A percentile compares a stretch with the other conserved stretches of the same genome.
These are phyloP conservation scores for Venustaconcha ellipsiformis DNA, from an alignment of 1,140 invertebrate species.

Conservation along the genomic window DNA sequence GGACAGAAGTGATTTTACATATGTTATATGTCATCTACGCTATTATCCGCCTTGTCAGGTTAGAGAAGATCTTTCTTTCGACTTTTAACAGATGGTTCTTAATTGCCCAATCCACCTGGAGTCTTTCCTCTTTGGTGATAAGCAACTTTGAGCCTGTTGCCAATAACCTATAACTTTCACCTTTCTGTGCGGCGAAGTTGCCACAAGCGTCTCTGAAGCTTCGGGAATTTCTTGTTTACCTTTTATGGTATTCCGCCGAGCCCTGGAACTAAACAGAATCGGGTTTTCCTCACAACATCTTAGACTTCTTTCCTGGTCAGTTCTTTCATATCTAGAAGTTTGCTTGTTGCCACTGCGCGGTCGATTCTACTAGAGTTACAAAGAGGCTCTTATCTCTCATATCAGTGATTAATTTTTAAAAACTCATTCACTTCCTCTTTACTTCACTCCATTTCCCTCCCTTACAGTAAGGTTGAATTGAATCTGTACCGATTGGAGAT, in stretches of 20 bases:
- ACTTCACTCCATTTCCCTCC: slow-evolving; percentile 3
- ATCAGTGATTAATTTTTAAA: background rate
- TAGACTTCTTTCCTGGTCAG: slow-evolving; percentile 12
- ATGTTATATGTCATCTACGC: background rate
- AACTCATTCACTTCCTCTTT: slow-evolving; percentile 5
- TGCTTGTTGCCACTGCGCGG: background rate
- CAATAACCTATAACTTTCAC: background rate
- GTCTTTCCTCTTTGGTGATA: slow-evolving; percentile 7
- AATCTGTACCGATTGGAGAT: background rate
- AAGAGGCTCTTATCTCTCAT: background rate
- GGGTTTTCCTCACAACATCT: slow-evolving; percentile 6
- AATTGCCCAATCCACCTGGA: slow-evolving; percentile 4
- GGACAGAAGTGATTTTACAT: slow-evolving; percentile 22
- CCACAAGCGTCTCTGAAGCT: slow-evolving; percentile 1
- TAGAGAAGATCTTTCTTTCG: slow-evolving; percentile 5
- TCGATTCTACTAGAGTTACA: background rate
- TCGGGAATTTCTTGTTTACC: slow-evolving; percentile 7
- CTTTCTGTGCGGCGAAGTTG: slow-evolving; percentile 4
- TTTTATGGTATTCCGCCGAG: slow-evolving; percentile 14
- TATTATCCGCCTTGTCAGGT: background rate
- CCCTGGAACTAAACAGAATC: slow-evolving; percentile 5
- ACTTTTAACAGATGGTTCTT: slow-evolving; percentile 9
- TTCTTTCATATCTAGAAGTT: background rate
- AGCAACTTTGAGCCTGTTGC: background rate
- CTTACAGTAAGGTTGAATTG: background rate